Percentiles rank a stretch among this genome's conserved stretches.
These are phyloP conservation scores for Coenobita brevimanus DNA, from an alignment of 1,140 invertebrate genomes.

Conservation along the genomic window DNA sequence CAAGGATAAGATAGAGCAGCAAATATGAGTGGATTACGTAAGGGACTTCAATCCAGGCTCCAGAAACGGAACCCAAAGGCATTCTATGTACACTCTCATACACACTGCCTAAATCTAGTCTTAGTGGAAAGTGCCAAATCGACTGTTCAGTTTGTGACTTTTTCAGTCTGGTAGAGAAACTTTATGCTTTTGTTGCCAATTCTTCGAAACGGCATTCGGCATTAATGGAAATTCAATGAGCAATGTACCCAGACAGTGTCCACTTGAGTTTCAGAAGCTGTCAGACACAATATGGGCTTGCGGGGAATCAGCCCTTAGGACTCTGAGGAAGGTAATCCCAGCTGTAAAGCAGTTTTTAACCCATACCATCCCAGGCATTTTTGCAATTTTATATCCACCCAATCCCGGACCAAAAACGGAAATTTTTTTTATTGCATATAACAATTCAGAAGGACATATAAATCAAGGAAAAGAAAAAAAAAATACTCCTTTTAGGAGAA, in stretches of 20 bases:
- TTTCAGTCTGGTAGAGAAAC: conserved; percentile 20
- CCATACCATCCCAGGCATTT: too few species aligned
- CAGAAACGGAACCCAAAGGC: conserved; percentile 11
- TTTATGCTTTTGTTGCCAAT: not conserved
- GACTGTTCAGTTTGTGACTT: not conserved
- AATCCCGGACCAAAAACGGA: too few species aligned
- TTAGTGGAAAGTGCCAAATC: conserved; percentile 25
- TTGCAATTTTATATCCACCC: too few species aligned
- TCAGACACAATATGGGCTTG: conserved; percentile 37
- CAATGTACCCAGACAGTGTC: not conserved
- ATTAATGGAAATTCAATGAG: conserved; percentile 11
- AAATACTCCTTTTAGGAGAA: too few species aligned
- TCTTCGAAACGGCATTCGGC: conserved; percentile 21
- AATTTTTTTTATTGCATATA: too few species aligned
- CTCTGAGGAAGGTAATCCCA: conserved; percentile 3
- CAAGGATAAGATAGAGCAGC: conserved; percentile 17
- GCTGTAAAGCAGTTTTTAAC: conserved; percentile 16
- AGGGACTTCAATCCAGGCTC: conserved; percentile 4
- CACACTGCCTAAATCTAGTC: conserved; percentile 18
- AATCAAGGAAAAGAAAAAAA: too few species aligned
- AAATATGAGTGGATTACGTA: conserved; percentile 11
- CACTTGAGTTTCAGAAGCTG: conserved; percentile 27
- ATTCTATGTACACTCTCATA: conserved; percentile 18
- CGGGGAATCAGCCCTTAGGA: conserved; percentile 12
- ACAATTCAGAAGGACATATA: too few species aligned